Evolutionary conservation across 1,140 invertebrate species (phyloP), one percentile per base, ranked within the genome.

Genomic region (Zaprionus taronus): DNA sequence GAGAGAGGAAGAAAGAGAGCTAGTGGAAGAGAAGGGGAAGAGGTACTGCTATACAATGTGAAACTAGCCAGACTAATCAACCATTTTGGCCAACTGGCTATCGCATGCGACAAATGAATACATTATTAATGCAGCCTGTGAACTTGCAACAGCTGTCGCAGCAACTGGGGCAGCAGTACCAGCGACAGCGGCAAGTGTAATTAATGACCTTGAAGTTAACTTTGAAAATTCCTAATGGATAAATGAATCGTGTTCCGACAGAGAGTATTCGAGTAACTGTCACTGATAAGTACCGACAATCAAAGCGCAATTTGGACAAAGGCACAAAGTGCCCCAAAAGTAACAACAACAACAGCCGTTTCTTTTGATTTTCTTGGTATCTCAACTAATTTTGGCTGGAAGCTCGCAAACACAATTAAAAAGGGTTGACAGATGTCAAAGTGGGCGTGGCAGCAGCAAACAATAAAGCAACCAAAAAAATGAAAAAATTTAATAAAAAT

Each of bases 341-440:
- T n/a, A 9, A 17, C 9, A 41, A 41, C 9, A 41, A 41, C 4
- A 41, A 41, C 53, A 11, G 47, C 11, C 20, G 7, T n/a, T 15
- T 11, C 22, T 22, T 31, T 34, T 34, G 5, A n/a, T 11, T 44
- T 26, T 12, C 28, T n/a, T 28, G 5, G 24, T 66, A 47, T 38
- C 12, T 24, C 31, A 57, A 51, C 60, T 49, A 53, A 75, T 71
- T 75, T 75, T 41, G 38, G 56, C 41, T 62, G 28, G 58, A 57
- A 65, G 38, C n/a, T 44, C 36, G 22, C 24, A 49, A 47, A 51
- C 69, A 51, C 69, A 86, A 86, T 86, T 82, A 82, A 82, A 86
- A 86, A 87, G 70, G 83, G 83, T 80, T 74, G 57, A 47, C 57
- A 74, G 68, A 55, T 61, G 26, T 62, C 83, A 58, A 34, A 56